These are phyloP conservation scores for Tachina fera DNA, from an alignment of 2,888 invertebrate species.

Conservation along the genomic window DNA sequence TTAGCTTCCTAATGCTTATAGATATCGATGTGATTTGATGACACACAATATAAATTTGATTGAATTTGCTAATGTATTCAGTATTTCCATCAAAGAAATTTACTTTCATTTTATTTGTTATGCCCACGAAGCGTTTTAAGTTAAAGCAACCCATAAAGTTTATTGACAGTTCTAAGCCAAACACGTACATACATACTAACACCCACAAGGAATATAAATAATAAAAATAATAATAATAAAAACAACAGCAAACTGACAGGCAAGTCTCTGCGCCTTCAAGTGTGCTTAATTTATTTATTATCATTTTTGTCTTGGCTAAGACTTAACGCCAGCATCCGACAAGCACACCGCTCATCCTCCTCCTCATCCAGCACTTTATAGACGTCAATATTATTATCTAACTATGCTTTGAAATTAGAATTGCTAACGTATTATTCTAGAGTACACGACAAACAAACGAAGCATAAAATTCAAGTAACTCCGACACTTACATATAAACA, in stretches of 20 bases:
- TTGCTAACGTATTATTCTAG: conserved; percentile 17
- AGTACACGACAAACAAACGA: conserved; percentile 45
- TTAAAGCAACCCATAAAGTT: conserved; percentile 43
- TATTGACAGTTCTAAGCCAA: conserved; percentile 37
- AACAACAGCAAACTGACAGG: conserved; percentile 34
- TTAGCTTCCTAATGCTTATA: conserved; percentile 41
- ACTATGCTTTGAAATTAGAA: background rate
- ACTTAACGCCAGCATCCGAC: conserved; percentile 32
- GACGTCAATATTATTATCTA: background rate
- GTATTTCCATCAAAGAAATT: background rate
- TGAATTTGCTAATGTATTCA: conserved; percentile 36
- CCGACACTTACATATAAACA: conserved; percentile 36
- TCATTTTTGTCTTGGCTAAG: conserved; percentile 71
- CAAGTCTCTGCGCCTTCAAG: conserved; percentile 66
- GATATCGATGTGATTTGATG: conserved; percentile 58
- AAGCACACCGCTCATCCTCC: background rate
- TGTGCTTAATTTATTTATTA: conserved; percentile 79
- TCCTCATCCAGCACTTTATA: fast-evolving
- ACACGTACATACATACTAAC: too few species aligned
- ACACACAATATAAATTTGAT: conserved; percentile 49
- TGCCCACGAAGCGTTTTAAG: conserved; percentile 18
- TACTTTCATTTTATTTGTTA: conserved; percentile 22
- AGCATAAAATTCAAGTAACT: conserved; percentile 55
- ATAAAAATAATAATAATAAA: background rate
- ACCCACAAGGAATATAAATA: background rate